phyloP scores from a whole-genome alignment of 2,113 vertebrate species.

The Corythaixoides concolor region DNA sequence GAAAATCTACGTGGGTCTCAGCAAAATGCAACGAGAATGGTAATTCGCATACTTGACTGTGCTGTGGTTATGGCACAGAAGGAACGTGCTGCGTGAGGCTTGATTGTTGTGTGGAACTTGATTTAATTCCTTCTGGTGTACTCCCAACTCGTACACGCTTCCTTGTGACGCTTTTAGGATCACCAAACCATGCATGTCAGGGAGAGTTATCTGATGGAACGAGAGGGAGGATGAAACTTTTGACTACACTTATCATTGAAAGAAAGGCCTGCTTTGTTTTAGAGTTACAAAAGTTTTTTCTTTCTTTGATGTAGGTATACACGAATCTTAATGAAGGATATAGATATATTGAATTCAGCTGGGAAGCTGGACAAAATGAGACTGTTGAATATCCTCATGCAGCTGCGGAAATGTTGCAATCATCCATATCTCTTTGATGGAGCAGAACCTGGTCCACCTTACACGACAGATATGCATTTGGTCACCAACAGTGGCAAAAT shows the following conservation, averaged over 20 bases:
- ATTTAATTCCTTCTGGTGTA: background rate
- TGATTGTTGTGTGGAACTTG: background rate
- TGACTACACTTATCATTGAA: background rate
- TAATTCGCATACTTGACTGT: conserved; percentile 28
- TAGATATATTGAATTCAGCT: conserved; percentile 94
- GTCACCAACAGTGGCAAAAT: conserved; percentile 98
- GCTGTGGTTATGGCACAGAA: background rate
- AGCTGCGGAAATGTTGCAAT: conserved; percentile 97
- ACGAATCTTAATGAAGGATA: conserved; percentile 97
- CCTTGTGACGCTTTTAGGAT: background rate
- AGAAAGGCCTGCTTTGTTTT: background rate
- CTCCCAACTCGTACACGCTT: accelerated
- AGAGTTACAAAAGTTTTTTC: background rate
- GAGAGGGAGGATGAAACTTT: background rate
- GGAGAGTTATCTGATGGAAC: background rate
- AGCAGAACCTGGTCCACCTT: conserved; percentile 94
- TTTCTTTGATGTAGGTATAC: conserved; percentile 84
- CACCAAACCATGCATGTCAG: background rate
- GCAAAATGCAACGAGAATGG: conserved; percentile 99
- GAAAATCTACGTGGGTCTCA: conserved; percentile 97
- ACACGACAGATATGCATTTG: conserved; percentile 96
- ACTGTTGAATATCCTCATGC: conserved; percentile 94
- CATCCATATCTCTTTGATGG: conserved; percentile 97
- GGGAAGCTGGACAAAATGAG: conserved; percentile 99
- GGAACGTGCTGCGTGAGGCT: background rate